These are phyloP conservation scores for Limnephilus rhombicus DNA, from an alignment of 2,888 invertebrate species.

Conservation along the genomic window DNA sequence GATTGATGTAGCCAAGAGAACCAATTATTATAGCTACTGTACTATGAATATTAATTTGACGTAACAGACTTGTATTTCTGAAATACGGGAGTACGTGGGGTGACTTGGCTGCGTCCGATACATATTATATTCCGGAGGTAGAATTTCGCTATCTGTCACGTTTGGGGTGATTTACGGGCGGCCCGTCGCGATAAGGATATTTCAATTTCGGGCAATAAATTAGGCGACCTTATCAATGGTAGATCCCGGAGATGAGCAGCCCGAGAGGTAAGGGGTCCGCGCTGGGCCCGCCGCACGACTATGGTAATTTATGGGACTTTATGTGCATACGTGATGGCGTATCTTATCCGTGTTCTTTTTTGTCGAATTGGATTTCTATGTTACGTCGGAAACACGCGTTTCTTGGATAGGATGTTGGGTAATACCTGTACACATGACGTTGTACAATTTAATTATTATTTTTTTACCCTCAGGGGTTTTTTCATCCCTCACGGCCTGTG, in stretches of 20 bases:
- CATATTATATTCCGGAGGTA: slow-evolving; percentile 12
- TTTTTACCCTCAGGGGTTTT: no score
- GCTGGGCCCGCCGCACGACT: slow-evolving; percentile 37
- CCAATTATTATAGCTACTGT: not conserved
- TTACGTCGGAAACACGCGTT: not conserved
- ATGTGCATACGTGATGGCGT: slow-evolving; percentile 34
- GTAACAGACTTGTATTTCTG: not conserved
- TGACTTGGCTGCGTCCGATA: slow-evolving; percentile 27
- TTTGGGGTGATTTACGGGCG: slow-evolving; percentile 57
- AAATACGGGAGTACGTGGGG: not conserved
- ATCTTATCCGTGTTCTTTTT: slow-evolving; percentile 35
- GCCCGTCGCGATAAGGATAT: slow-evolving; percentile 60
- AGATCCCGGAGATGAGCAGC: slow-evolving; percentile 49
- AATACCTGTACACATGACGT: not conserved
- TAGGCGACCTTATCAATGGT: slow-evolving; percentile 60
- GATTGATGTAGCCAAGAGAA: not conserved
- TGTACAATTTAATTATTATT: not conserved
- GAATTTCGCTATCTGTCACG: slow-evolving; percentile 16
- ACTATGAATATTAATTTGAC: not conserved
- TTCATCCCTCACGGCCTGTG: no score
- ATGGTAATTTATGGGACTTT: slow-evolving; percentile 30
- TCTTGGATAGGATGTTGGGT: not conserved
- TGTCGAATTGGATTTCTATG: slow-evolving; percentile 22
- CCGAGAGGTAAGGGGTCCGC: slow-evolving; percentile 23
- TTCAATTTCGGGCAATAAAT: slow-evolving; percentile 64